Percentiles rank a stretch among this genome's conserved stretches.
phyloP scores from a whole-genome alignment of 1,140 invertebrate species.

The Megalonaias nervosa region DNA sequence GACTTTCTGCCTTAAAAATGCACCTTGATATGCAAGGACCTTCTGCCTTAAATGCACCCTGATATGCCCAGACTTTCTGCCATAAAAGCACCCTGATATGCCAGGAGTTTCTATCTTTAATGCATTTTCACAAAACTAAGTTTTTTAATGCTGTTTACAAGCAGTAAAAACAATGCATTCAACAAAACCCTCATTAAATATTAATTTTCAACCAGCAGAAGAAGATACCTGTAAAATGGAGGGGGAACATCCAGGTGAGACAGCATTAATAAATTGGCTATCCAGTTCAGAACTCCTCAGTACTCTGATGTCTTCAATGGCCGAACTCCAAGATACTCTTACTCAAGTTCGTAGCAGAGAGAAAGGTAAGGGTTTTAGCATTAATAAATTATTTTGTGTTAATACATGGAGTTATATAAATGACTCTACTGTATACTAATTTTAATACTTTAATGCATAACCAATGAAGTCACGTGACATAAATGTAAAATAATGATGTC shows the following conservation, averaged over 20 bases:
- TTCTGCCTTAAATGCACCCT: too few relatives aligned
- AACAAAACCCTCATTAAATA: not conserved
- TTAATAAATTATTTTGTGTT: too few relatives aligned
- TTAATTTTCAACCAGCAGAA: too few relatives aligned
- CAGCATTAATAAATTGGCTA: constrained; percentile 54
- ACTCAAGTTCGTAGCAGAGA: constrained; percentile 53
- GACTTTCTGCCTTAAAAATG: too few relatives aligned
- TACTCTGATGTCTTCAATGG: constrained; percentile 52
- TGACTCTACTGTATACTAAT: too few relatives aligned
- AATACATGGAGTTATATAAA: too few relatives aligned
- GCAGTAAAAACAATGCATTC: constrained; percentile 1
- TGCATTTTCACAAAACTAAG: not conserved
- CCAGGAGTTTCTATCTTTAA: not conserved
- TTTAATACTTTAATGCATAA: too few relatives aligned
- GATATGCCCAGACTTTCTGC: not conserved
- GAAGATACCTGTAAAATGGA: not conserved
- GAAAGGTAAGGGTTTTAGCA: constrained; percentile 35
- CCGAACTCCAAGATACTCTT: constrained; percentile 58
- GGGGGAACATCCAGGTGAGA: constrained; percentile 12
- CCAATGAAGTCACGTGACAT: too few relatives aligned
- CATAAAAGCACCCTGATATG: not conserved
- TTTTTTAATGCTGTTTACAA: not conserved
- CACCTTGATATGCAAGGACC: too few relatives aligned
- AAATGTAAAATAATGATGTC: too few relatives aligned
- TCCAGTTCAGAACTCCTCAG: constrained; percentile 56